Conservation (phyloP, 2,888 invertebrate species). For the Agelastica alni region DNA sequence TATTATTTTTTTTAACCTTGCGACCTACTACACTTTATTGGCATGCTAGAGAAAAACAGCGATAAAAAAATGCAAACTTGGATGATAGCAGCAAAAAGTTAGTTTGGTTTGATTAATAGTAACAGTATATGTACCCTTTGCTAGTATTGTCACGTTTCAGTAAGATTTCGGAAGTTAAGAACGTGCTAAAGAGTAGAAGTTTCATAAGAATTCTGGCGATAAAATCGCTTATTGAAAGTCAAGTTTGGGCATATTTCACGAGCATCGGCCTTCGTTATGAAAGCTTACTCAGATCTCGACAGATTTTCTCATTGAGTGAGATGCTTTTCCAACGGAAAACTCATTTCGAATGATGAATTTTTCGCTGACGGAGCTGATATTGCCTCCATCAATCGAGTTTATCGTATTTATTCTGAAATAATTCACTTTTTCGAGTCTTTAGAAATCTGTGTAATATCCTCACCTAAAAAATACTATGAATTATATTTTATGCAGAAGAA, state of each 20-base stretch:
- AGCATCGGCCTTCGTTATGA: slow-evolving; percentile 22
- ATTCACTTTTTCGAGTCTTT: slow-evolving; percentile 1
- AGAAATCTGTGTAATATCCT: not conserved
- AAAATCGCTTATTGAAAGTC: slow-evolving; percentile 29
- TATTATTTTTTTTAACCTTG: not conserved
- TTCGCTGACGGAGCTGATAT: slow-evolving; percentile 19
- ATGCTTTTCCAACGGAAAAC: slow-evolving; percentile 10
- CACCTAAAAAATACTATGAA: not conserved
- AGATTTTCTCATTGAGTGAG: slow-evolving; percentile 17
- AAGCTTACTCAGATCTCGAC: slow-evolving; percentile 24
- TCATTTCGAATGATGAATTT: slow-evolving; percentile 23
- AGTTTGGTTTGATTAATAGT: slow-evolving; percentile 14
- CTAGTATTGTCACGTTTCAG: slow-evolving; percentile 15
- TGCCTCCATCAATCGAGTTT: slow-evolving; percentile 6
- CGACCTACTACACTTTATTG: not conserved
- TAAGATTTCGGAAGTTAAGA: slow-evolving; percentile 15
- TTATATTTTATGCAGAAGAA: no score
- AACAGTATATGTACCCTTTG: slow-evolving; percentile 17
- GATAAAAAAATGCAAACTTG: slow-evolving; percentile 1
- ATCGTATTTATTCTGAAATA: not conserved
- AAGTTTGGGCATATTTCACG: slow-evolving; percentile 28
- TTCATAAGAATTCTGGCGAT: slow-evolving; percentile 24
- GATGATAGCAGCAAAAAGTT: slow-evolving; percentile 10
- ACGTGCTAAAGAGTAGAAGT: slow-evolving; percentile 27
- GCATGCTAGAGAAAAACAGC: not conserved